Conservation (phyloP, 2,113 vertebrate species). For the Melanotaenia duboulayi region DNA sequence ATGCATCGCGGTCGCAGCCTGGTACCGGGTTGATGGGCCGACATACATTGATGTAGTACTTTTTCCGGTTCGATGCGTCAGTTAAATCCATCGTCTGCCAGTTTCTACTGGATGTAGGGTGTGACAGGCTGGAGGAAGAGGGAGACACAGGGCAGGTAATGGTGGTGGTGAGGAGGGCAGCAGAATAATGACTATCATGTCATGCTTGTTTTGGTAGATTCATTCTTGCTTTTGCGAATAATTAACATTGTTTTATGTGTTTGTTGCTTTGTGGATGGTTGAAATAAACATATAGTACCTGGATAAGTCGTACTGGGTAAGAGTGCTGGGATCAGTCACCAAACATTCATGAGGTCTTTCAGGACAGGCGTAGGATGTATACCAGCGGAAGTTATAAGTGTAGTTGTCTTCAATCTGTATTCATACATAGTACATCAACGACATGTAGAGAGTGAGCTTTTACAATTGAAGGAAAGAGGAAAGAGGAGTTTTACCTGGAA, state of each 20-base stretch:
- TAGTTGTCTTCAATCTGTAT: constrained; percentile 88
- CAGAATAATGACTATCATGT: background rate
- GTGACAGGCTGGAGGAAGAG: constrained; percentile 85
- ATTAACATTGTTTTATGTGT: too few species aligned
- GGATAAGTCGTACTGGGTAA: constrained; percentile 94
- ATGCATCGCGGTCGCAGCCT: constrained; percentile 88
- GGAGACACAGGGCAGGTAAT: background rate
- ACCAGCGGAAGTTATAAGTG: constrained; percentile 96
- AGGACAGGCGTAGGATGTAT: constrained; percentile 94
- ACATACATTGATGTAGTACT: constrained; percentile 95
- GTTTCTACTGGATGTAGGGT: constrained; percentile 78
- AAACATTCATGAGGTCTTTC: constrained; percentile 90
- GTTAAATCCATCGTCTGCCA: constrained; percentile 88
- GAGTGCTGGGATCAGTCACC: constrained; percentile 85
- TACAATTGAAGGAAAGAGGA: background rate
- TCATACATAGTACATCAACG: background rate
- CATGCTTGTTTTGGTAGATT: background rate
- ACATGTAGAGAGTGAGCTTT: background rate
- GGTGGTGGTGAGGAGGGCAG: background rate
- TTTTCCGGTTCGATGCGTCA: constrained; percentile 67
- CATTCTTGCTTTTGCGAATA: background rate
- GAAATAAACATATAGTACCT: constrained; percentile 79
- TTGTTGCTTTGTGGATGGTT: too few species aligned
- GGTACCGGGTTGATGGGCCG: constrained; percentile 85
- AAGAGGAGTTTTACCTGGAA: constrained; percentile 86